These are phyloP conservation scores for Typhlomys cinereus DNA, from an alignment of 2,113 vertebrate species.

Conservation along the genomic window DNA sequence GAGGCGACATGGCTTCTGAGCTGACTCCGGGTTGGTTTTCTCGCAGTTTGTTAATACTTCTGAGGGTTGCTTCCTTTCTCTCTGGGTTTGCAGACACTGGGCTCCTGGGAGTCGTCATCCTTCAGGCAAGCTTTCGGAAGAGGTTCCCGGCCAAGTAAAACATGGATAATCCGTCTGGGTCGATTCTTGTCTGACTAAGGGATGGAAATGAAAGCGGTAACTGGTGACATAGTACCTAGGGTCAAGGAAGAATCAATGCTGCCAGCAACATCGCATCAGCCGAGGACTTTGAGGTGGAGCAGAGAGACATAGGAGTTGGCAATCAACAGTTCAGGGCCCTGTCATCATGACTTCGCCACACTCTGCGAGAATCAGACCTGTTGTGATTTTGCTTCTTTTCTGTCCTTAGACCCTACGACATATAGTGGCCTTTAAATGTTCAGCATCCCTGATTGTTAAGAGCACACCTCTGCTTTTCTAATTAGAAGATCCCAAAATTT, in stretches of 20 bases:
- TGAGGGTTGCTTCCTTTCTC: not conserved
- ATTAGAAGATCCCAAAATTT: not conserved
- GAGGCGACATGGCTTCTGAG: slow-evolving; percentile 1
- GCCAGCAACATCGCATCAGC: not conserved
- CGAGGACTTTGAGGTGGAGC: rapidly evolving
- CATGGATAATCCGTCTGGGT: not conserved
- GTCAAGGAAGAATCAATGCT: not conserved
- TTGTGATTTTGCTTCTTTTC: not conserved
- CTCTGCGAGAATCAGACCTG: not conserved
- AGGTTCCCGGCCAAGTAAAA: slow-evolving; percentile 48
- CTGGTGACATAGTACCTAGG: not conserved
- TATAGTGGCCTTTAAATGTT: not conserved
- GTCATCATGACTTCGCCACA: not conserved
- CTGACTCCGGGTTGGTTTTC: slow-evolving; percentile 49
- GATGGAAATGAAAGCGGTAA: not conserved
- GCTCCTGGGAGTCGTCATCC: slow-evolving; percentile 46
- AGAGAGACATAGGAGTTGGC: too few relatives aligned
- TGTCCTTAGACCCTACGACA: not conserved
- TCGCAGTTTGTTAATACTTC: not conserved
- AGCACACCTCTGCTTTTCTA: not conserved
- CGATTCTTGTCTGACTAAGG: not conserved
- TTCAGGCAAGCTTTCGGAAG: slow-evolving; percentile 45
- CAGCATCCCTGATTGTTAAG: not conserved
- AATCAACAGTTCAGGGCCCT: rapidly evolving
- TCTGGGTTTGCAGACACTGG: slow-evolving; percentile 43